Evolutionary conservation across 2,888 invertebrate genomes (phyloP), one percentile per base, ranked within the genome.

Genomic region (Drosophila quinaria): DNA sequence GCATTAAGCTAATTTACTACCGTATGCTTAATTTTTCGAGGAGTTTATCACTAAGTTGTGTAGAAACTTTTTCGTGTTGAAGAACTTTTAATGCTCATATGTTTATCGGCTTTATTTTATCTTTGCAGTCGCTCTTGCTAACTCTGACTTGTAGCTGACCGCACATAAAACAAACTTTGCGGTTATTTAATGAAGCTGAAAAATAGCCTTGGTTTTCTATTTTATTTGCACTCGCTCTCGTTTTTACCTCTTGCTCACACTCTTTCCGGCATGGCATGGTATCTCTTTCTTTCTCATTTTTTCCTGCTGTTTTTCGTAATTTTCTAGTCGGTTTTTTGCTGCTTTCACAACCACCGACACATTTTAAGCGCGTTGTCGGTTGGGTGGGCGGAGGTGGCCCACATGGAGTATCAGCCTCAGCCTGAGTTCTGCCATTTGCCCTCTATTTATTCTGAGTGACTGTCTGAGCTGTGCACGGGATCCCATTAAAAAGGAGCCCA

Each of bases 151-250:
- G 68, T 67, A 63, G 67, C 74, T 72, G 64, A 74, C 86, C 81
- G 72, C 83, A 78, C 75, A 83, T 83, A 80, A 83, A 83, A 86
- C 74, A 85, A 87, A 87, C 85, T 86, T 85, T 87, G 88, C 75
- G 88, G 86, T 79, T 85, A 77, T 80, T 82, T 87, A 85, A 86
- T 86, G 82, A 82, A 87, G 78, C 88, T 85, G 82, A 85, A 86
- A 86, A 86, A 83, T 81, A 83, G 75, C 81, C 64, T 87, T 67
- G 82, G 79, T 70, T 81, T 85, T 81, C 80, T 78, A 78, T 81
- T 85, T 75, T 81, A 81, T 81, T 78, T 85, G 79, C 70, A 67
- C 64, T 84, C 25, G 56, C 66, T 56, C 46, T 50, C 68, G 31
- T 51, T 51, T 29, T 52, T 37, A 52, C 17, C 46, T 68, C 62